phyloP scores from a whole-genome alignment of 2,888 invertebrate species.

The Palloptera scutellata region DNA sequence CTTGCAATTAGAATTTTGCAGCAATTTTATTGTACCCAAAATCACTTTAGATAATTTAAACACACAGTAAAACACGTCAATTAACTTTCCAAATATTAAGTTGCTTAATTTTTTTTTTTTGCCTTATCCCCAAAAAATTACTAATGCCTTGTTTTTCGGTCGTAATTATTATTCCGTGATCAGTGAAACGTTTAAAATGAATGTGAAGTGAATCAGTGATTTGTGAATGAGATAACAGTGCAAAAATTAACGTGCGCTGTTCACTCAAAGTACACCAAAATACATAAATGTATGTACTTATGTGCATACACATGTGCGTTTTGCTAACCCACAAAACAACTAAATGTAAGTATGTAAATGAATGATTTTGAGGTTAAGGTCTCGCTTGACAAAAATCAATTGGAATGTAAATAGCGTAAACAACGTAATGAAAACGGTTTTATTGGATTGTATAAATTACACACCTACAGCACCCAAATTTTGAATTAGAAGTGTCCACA shows the following conservation, averaged over 20 bases:
- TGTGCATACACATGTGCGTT: neutral
- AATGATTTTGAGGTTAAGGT: neutral
- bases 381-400: neutral
- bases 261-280: neutral
- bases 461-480: neutral
- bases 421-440: neutral
- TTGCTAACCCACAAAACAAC: too few relatives aligned
- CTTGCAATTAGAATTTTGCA: too few relatives aligned
- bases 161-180: neutral
- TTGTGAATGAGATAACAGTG: slow-evolving; percentile 1
- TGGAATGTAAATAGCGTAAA: neutral
- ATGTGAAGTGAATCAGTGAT: too few relatives aligned
- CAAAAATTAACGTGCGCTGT: neutral
- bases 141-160: neutral
- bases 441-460: neutral
- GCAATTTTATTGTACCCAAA: too few relatives aligned
- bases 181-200: neutral
- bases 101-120: too few relatives aligned
- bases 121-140: too few relatives aligned
- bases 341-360: neutral
- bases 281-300: neutral
- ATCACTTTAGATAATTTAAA: too few relatives aligned
- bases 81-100: too few relatives aligned
- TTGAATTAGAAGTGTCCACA: neutral
- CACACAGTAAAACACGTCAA: too few relatives aligned